A percentile compares a stretch with the other conserved stretches of the same genome.
Conservation (phyloP, 2,113 vertebrate species). For the Abramis brama region DNA sequence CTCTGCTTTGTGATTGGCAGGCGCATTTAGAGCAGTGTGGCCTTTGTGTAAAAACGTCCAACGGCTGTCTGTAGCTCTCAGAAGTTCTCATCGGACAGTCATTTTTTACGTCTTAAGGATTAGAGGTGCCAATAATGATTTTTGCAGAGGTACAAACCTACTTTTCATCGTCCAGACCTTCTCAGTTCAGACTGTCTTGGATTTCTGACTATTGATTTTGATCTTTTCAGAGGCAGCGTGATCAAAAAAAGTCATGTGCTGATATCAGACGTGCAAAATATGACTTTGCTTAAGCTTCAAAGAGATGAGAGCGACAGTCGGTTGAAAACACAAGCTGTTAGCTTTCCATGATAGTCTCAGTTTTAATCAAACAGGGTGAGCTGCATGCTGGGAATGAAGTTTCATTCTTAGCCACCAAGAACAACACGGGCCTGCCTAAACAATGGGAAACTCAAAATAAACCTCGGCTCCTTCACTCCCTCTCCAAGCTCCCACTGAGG, state of each 20-base stretch:
- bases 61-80: constrained; percentile 43
- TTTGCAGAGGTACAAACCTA: no score
- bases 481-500: constrained; percentile 69
- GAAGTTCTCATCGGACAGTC: neutral
- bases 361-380: constrained; percentile 76
- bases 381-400: constrained; percentile 70
- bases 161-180: neutral
- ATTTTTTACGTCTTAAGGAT: neutral
- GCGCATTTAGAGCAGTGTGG: constrained; percentile 22
- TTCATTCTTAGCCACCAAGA: constrained; percentile 69
- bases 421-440: constrained; percentile 70
- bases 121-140: neutral
- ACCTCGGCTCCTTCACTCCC: constrained; percentile 64
- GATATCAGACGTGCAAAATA: neutral
- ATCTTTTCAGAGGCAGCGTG: neutral
- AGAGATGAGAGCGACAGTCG: constrained; percentile 30
- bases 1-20: constrained; percentile 51
- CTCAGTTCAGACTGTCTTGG: neutral
- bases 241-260: neutral
- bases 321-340: constrained; percentile 47
- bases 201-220: neutral
- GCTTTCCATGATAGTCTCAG: constrained; percentile 52
- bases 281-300: constrained; percentile 34
- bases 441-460: constrained; percentile 70
- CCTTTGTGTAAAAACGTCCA: constrained; percentile 42